Evolutionary conservation across 2,113 vertebrate genomes (phyloP).

Genomic region (Coryphaenoides rupestris): DNA sequence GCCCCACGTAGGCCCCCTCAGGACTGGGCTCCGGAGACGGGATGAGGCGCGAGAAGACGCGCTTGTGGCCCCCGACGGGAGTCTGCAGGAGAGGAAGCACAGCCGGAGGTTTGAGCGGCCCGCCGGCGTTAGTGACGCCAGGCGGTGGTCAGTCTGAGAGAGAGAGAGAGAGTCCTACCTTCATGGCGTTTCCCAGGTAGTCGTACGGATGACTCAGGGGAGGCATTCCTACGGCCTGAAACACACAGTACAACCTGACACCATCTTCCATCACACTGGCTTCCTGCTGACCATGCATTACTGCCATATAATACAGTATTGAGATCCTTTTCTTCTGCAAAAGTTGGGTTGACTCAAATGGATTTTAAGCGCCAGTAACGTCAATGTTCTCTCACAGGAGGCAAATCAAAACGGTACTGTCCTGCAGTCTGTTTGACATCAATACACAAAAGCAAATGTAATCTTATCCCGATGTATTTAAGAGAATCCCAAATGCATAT

Average conservation of each 20-base stretch:
- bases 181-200: conserved; percentile 70
- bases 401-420: too few species aligned
- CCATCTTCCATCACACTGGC: too few species aligned
- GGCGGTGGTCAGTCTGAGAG: neutral
- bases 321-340: too few species aligned
- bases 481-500: too few species aligned
- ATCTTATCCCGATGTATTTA: too few species aligned
- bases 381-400: too few species aligned
- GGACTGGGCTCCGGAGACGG: conserved; percentile 90
- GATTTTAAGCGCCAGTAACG: neutral
- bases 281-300: too few species aligned
- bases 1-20: conserved; percentile 86
- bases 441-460: too few species aligned
- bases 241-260: neutral
- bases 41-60: conserved; percentile 86
- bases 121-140: neutral
- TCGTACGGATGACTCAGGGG: conserved; percentile 64
- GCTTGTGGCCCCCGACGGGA: conserved; percentile 84
- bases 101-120: neutral
- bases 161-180: conserved; percentile 65
- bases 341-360: too few species aligned
- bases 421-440: neutral
- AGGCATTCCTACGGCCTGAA: conserved; percentile 81
- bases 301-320: too few species aligned
- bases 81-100: conserved; percentile 64